Base-by-base conservation (phyloP, 1,140 invertebrate species). In the Macrostomum lignano region DNA sequence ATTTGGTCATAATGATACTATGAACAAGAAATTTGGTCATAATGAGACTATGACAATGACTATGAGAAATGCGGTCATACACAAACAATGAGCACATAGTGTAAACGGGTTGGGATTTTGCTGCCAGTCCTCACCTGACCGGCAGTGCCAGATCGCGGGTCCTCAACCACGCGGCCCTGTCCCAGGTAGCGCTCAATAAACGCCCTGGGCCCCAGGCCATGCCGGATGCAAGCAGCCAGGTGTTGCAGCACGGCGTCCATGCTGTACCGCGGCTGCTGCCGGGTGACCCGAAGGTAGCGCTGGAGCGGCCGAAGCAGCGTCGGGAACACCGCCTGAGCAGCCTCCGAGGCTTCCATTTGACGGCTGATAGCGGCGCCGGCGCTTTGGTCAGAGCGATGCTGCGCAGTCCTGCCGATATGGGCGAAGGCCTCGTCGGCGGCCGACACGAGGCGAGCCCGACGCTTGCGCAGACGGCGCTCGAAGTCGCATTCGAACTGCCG, bases 401-500 rank as follows among this genome's bases (percentile, higher is more conserved):
- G 13, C n/a, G 23, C n/a, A 24, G n/a, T 24, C 19, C 26, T 28
- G 45, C 62, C 78, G 38, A 96, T 82, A 48, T 93, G 81, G 3
- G 79, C 79, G 50, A 94, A 94, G 0, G 84, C 81, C 49, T 94
- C 84, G 55, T 94, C 86, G 3, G 81, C 73, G 1, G 82, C 79
- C 6, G 74, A 74, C n/a, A 88, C 67, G 1, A 94, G 60, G 13
- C 84, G 61, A 2, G 81, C 78, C 43, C 70, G 66, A 0, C 84
- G 61, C 51, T 93, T 94, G 35, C 73, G 66, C 11, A 94, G 77
- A 25, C 84, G 62, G 29, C 81, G 62, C 42, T 88, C 82, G 48
- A 86, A 86, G 55, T 96, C 84, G 47, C 84, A 74, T 54, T 94
- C 82, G n/a, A n/a, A n/a, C n/a, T n/a, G n/a, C n/a, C n/a, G n/a